Percentiles rank a stretch among this genome's conserved stretches.
Evolutionary conservation across 2,888 invertebrate species (phyloP).

Genomic region (Mimas tiliae): DNA sequence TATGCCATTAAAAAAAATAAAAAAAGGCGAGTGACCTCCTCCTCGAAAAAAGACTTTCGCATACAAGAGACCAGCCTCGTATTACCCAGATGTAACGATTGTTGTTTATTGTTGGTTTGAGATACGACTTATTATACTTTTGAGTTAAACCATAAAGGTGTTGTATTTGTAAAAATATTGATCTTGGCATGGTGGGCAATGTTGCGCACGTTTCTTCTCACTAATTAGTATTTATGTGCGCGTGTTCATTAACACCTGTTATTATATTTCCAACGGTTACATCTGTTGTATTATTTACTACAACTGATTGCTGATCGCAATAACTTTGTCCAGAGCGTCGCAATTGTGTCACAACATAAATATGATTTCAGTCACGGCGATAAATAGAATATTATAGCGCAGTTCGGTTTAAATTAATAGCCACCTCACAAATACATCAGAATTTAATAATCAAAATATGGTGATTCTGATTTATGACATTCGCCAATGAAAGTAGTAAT

Average conservation of each 20-base stretch:
- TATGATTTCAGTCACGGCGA: slow-evolving; percentile 5
- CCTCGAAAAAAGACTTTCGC: no score
- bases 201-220: slow-evolving; percentile 48
- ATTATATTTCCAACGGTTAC: slow-evolving; percentile 32
- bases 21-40: no score
- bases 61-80: no score
- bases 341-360: slow-evolving; percentile 2
- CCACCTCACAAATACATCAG: neutral
- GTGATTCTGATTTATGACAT: neutral
- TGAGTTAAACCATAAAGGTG: slow-evolving; percentile 31
- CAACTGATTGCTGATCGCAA: slow-evolving; percentile 1
- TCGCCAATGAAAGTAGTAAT: neutral
- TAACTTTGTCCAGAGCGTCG: neutral
- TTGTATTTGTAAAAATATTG: slow-evolving; percentile 44
- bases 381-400: neutral
- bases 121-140: neutral
- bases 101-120: no score
- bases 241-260: slow-evolving; percentile 47
- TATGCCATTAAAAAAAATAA: no score
- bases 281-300: slow-evolving; percentile 34
- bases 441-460: neutral
- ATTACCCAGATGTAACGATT: no score
- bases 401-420: neutral
- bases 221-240: slow-evolving; percentile 57
- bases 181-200: slow-evolving; percentile 53